Base-by-base conservation (phyloP, 2,888 invertebrate genomes). In the Mechanitis mazaeus region DNA sequence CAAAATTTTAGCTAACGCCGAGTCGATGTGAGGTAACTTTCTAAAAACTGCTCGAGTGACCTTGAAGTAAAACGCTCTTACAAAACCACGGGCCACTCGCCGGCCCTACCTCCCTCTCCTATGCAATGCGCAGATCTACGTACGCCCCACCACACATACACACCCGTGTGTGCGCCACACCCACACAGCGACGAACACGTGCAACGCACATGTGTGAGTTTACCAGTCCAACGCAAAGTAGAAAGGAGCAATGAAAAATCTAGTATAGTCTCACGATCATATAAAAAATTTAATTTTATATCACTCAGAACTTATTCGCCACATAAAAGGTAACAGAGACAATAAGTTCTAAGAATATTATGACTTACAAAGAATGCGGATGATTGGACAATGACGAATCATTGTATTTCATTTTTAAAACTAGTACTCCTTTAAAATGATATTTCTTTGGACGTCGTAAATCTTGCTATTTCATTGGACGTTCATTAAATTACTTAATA, bases 51-150 rank as follows among this genome's bases (percentile, higher is more conserved):
- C 83, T 86, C 81, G 79, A 78, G 79, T 90, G 90, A 90, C 91
- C 90, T 90, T 90, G 90, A 90, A 89, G 88, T 85, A 86, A 86
- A 89, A 84, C 83, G 84, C 80, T 89, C 78, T 90, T 91, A 90
- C 90, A 88, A 90, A 87, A 90, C 85, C 82, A 87, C 86, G 83
- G 78, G 76, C 85, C 85, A 79, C 80, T 85, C 86, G 85, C 85
- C 77, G 82, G 78, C 80, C 81, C 79, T 80, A 78, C 78, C 76
- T 75, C 83, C 77, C 78, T 80, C 73, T 70, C 75, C 75, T 71
- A 68, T 76, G 80, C 81, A 79, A 72, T 76, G 76, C 78, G 76
- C 80, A 73, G 76, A 77, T 77, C 79, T 82, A 83, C 86, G 81
- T 86, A 84, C 83, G 77, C 80, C 75, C 78, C 71, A 76, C 69